These are phyloP conservation scores for Thaumatotibia leucotreta DNA, from an alignment of 1,140 invertebrate genomes.

Conservation along the genomic window DNA sequence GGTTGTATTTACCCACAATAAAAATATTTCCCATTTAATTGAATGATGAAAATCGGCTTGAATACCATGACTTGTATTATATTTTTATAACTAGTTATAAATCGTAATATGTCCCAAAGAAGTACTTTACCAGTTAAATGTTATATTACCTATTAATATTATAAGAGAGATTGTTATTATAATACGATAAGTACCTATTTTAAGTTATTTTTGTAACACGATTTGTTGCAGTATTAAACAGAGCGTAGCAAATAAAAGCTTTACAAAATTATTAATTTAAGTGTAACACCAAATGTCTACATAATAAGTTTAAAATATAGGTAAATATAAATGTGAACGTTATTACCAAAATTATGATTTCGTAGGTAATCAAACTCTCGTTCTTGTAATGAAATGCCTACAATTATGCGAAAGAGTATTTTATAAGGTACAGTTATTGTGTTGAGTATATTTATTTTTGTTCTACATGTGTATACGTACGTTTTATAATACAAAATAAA, in stretches of 20 bases:
- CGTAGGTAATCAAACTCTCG: not conserved
- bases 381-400: not conserved
- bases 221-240: not conserved
- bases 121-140: not conserved
- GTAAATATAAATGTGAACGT: not conserved
- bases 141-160: not conserved
- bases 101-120: not conserved
- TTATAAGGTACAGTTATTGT: not conserved
- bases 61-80: not conserved
- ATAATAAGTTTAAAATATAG: not conserved
- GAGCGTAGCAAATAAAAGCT: not conserved
- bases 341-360: not conserved
- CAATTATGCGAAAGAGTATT: not conserved
- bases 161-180: not conserved
- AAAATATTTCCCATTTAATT: no score
- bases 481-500: not conserved
- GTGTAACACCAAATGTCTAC: not conserved
- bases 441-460: not conserved
- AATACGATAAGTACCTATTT: conserved; percentile 5
- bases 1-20: no score
- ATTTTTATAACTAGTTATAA: not conserved
- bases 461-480: not conserved
- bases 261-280: not conserved
- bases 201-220: not conserved
- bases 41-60: no score